These are phyloP conservation scores for Diarsia rubi DNA, from an alignment of 2,888 invertebrate genomes.

Conservation along the genomic window DNA sequence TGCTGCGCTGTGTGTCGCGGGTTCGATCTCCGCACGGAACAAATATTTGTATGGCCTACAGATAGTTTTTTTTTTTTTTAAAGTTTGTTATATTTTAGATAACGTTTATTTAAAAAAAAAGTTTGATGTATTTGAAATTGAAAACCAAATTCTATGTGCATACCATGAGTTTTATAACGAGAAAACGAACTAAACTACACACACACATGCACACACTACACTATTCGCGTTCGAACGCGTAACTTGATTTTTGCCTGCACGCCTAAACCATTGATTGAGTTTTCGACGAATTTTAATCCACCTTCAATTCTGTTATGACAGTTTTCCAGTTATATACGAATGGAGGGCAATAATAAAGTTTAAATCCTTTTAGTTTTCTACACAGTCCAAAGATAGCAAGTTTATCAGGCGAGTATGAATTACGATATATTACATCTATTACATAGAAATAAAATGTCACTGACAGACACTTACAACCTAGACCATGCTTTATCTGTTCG, in stretches of 20 bases:
- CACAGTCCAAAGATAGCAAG: neutral
- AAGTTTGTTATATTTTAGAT: too few relatives aligned
- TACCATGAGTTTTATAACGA: neutral
- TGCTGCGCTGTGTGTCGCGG: too few relatives aligned
- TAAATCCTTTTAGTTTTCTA: neutral
- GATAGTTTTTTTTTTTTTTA: too few relatives aligned
- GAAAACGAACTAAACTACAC: neutral
- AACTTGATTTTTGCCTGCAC: constrained; percentile 16
- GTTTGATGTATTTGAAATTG: neutral
- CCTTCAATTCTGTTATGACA: constrained; percentile 20
- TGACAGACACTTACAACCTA: neutral
- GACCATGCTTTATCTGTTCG: neutral
- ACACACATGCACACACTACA: too few relatives aligned
- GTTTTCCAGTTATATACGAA: neutral
- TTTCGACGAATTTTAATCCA: constrained; percentile 13
- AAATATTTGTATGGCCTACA: too few relatives aligned
- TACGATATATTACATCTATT: neutral
- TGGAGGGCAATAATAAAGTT: neutral
- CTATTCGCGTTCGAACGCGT: constrained; percentile 8
- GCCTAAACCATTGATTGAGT: constrained; percentile 9
- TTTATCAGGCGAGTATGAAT: neutral
- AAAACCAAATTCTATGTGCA: too few relatives aligned
- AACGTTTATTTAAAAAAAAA: too few relatives aligned
- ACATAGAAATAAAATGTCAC: neutral
- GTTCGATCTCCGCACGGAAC: too few relatives aligned